A percentile compares a stretch with the other conserved stretches of the same genome.
Conservation (phyloP, 2,888 invertebrate genomes). For the Stenoptilia bipunctidactyla region DNA sequence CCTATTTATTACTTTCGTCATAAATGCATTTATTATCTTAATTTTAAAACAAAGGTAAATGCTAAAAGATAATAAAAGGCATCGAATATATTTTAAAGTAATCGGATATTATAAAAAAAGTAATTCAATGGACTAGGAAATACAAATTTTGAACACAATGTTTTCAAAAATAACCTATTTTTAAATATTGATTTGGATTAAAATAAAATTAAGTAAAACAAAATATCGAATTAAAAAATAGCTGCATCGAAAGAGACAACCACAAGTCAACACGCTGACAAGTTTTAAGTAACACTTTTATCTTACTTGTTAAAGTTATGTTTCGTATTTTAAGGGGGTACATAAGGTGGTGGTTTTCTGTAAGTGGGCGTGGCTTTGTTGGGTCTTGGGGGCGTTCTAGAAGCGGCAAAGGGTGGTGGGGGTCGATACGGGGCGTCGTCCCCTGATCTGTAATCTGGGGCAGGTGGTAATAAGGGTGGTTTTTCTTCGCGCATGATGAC, state of each 20-base stretch:
- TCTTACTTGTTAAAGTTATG: not conserved
- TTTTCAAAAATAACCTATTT: not conserved
- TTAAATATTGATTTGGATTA: too few species aligned
- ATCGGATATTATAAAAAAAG: not conserved
- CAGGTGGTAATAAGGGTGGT: conserved; percentile 89
- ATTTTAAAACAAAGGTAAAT: conserved; percentile 13
- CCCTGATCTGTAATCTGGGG: conserved; percentile 74
- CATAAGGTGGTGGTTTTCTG: conserved; percentile 96
- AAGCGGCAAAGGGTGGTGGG: conserved; percentile 86
- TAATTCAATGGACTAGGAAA: not conserved
- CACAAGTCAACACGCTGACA: too few species aligned
- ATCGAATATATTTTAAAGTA: not conserved
- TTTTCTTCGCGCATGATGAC: conserved; percentile 96
- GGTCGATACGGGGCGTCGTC: conserved; percentile 88
- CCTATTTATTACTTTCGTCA: conserved; percentile 24
- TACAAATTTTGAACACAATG: conserved; percentile 2
- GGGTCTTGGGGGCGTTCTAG: conserved; percentile 82
- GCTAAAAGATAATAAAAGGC: conserved; percentile 13
- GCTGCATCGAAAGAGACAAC: too few species aligned
- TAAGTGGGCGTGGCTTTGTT: conserved; percentile 92
- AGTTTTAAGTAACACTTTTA: not conserved
- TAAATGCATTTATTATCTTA: conserved; percentile 29
- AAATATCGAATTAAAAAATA: too few species aligned
- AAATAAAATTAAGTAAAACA: too few species aligned
- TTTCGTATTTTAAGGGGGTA: conserved; percentile 86